A percentile compares a stretch with the other conserved stretches of the same genome.
Conservation (phyloP, 2,888 invertebrate species). For the Hirtodrosophila histrioides region DNA sequence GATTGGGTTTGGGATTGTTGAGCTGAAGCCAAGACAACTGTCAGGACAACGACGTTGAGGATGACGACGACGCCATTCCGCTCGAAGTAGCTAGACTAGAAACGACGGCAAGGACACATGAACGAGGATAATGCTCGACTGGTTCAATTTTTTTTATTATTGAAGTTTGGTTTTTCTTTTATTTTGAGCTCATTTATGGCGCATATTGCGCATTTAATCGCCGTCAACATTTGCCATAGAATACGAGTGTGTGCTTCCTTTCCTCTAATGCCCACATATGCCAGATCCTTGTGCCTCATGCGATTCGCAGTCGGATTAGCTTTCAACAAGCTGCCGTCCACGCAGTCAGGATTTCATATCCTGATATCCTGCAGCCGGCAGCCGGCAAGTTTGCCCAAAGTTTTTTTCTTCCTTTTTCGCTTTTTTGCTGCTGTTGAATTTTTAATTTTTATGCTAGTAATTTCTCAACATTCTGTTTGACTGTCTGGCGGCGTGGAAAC, state of each 20-base stretch:
- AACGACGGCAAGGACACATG: constrained; percentile 4
- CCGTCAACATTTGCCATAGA: constrained; percentile 56
- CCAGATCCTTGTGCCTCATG: constrained; percentile 29
- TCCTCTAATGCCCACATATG: constrained; percentile 30
- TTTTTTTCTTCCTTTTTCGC: constrained; percentile 26
- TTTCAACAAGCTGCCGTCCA: constrained; percentile 45
- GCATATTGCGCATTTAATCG: constrained; percentile 77
- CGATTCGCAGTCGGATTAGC: constrained; percentile 54
- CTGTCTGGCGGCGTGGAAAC: constrained; percentile 21
- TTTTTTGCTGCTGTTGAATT: constrained; percentile 71
- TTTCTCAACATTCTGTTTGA: constrained; percentile 68
- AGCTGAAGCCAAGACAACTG: constrained; percentile 45
- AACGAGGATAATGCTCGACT: background rate
- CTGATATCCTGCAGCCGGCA: constrained; percentile 27
- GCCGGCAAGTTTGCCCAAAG: constrained; percentile 43
- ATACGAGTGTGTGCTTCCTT: constrained; percentile 10
- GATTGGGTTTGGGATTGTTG: constrained; percentile 27
- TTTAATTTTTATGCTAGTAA: constrained; percentile 81
- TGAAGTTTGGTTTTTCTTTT: constrained; percentile 58
- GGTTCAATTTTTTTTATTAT: constrained; percentile 48
- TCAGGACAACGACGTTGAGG: constrained; percentile 46
- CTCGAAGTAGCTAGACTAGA: constrained; percentile 24
- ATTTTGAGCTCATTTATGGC: constrained; percentile 77
- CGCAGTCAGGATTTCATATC: constrained; percentile 30
- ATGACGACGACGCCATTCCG: constrained; percentile 20